Conservation (phyloP, 2,888 invertebrate species). For the Lithophane leautieri region DNA sequence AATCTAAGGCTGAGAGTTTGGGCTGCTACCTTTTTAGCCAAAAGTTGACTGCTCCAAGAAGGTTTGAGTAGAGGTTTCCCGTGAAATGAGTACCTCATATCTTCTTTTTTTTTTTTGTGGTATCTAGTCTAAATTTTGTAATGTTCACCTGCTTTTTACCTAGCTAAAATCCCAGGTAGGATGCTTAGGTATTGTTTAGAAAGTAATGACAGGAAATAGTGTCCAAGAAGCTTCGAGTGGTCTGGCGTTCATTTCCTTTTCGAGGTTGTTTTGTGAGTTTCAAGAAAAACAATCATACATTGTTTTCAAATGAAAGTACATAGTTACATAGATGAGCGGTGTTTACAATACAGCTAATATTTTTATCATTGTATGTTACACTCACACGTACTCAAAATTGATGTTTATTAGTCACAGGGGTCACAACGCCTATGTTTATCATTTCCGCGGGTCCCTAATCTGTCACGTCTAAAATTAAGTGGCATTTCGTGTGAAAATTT, state of each 20-base stretch:
- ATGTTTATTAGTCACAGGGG: conserved; percentile 23
- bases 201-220: conserved; percentile 38
- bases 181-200: conserved; percentile 2
- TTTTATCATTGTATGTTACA: neutral
- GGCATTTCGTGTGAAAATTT: conserved; percentile 73
- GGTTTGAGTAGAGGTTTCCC: neutral
- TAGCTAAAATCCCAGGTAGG: neutral
- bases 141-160: neutral
- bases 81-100: neutral
- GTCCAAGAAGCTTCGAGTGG: conserved; percentile 14
- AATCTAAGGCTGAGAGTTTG: neutral
- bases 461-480: conserved; percentile 80
- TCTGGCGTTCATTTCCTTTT: conserved; percentile 37
- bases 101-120: neutral
- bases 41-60: neutral
- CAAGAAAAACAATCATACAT: conserved; percentile 25
- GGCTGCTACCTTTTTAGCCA: neutral
- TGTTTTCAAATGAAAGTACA: conserved; percentile 23
- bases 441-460: conserved; percentile 61
- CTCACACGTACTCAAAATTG: conserved; percentile 5
- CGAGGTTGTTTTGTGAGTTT: conserved; percentile 12
- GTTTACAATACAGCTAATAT: neutral
- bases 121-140: neutral
- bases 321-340: neutral
- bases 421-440: conserved; percentile 45